Base-by-base conservation (phyloP, 2,113 vertebrate species). In the Dinomys branickii region DNA sequence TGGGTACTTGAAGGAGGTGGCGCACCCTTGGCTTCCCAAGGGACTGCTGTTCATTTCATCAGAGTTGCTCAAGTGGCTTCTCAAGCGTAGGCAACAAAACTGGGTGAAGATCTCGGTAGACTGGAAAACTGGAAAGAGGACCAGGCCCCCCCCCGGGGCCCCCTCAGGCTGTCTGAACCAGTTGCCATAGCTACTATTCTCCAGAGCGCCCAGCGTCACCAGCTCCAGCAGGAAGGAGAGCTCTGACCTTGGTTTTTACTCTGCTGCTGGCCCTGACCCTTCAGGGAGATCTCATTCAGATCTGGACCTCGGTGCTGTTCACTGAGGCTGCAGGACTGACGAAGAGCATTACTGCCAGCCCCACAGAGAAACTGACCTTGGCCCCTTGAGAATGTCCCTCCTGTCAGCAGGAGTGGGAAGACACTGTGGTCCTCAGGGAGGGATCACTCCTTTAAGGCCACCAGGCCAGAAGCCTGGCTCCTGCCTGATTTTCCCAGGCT, bases 301-400 rank as follows among this genome's bases (percentile, higher is more conserved):
- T 9, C 63, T 19, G 5, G 44, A 82, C 83, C n/a, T 13, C 0
- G 0, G 28, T 28, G 52, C 38, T 3, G 38, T 28, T 22, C 4
- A 1, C 26, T 0, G 24, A 73, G 52, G 30, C 0, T 22, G 8
- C 54, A 35, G 14, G n/a, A 14, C 3, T 6, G n/a, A 78, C 19
- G 19, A 50, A 50, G 20, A 52, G n/a, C 2, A 6, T n/a, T 54
- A 81, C 2, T 9, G 16, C 33, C 92, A 33, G 38, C 81, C 59
- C 44, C 6, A 0, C 13, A 0, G 5, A 47, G 69, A 56, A 11
- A 59, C 50, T 56, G 22, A 33, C 11, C 19, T 26, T 22, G 14
- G 59, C 52, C 85, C 47, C 41, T 16, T 9, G 56, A 10, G 22
- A 35, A 26, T 10, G 41, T 61, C 44, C 83, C 50, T 89, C 35